Percentiles rank a stretch among this genome's conserved stretches.
phyloP scores from a whole-genome alignment of 2,113 vertebrate genomes.

The human (Homo sapiens) region DNA sequence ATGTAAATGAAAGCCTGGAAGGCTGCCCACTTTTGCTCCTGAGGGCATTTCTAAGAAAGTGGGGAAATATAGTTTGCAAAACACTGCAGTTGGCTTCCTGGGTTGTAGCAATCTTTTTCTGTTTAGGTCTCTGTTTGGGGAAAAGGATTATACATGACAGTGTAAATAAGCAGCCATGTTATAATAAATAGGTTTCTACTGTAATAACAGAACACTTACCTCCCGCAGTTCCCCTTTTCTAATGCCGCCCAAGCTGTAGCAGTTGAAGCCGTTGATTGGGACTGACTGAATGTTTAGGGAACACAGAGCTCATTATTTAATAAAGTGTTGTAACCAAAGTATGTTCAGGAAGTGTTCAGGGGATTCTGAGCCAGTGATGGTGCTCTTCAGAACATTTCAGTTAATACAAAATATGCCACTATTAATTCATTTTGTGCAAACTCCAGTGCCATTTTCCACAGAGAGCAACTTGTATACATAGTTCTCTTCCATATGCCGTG shows the following conservation, averaged over 20 bases:
- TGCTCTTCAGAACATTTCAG: constrained; percentile 20
- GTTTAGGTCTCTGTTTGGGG: background rate
- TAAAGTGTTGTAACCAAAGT: background rate
- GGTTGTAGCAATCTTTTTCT: background rate
- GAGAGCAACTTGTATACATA: background rate
- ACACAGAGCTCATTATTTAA: constrained; percentile 29
- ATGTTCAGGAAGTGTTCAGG: background rate
- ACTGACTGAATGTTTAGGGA: constrained; percentile 9
- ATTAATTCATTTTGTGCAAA: background rate
- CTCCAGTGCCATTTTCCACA: background rate
- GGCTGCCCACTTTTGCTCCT: background rate
- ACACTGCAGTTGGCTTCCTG: background rate
- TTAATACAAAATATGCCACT: background rate
- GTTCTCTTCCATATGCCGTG: background rate
- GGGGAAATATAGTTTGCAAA: background rate
- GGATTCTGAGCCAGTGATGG: background rate
- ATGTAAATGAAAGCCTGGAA: background rate
- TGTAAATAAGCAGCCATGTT: background rate
- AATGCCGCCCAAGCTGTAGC: background rate
- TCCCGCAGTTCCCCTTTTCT: background rate
- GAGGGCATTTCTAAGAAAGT: constrained; percentile 21
- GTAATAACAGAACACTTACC: background rate
- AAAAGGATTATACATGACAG: background rate
- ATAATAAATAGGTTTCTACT: background rate
- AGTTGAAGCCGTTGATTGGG: background rate